Evolutionary conservation across 2,888 invertebrate species (phyloP).

Genomic region (Lasioglossum leucozonium): DNA sequence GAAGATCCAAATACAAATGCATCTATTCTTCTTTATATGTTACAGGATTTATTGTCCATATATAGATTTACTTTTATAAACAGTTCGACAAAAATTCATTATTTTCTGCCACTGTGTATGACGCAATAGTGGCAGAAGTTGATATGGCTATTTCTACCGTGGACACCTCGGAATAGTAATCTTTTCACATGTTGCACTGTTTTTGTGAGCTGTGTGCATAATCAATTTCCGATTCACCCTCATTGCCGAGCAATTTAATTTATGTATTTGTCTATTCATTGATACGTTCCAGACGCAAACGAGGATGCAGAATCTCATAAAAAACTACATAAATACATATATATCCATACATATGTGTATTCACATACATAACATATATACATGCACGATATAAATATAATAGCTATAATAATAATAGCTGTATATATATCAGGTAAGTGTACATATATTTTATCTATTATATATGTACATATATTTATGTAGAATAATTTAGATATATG

Average conservation of each 20-base stretch:
- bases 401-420: not conserved
- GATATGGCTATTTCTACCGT: slow-evolving; percentile 18
- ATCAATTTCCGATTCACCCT: not conserved
- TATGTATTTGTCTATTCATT: not conserved
- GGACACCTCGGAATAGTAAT: not conserved
- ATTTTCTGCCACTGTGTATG: slow-evolving; percentile 3
- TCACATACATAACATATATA: not conserved
- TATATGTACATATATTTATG: too few relatives aligned
- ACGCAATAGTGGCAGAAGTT: slow-evolving; percentile 32
- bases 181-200: slow-evolving; percentile 19
- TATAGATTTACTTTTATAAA: not conserved
- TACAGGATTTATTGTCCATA: not conserved
- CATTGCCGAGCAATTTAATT: not conserved
- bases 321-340: not conserved
- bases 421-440: too few relatives aligned
- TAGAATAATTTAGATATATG: not conserved
- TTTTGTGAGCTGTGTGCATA: not conserved
- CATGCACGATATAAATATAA: not conserved
- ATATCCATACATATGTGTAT: not conserved
- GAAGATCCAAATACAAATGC: too few relatives aligned
- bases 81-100: not conserved
- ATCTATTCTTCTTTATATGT: not conserved
- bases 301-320: not conserved
- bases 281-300: not conserved
- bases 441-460: not conserved